Evolutionary conservation across 2,113 vertebrate genomes (phyloP).

Genomic region (Synchiropus splendidus): DNA sequence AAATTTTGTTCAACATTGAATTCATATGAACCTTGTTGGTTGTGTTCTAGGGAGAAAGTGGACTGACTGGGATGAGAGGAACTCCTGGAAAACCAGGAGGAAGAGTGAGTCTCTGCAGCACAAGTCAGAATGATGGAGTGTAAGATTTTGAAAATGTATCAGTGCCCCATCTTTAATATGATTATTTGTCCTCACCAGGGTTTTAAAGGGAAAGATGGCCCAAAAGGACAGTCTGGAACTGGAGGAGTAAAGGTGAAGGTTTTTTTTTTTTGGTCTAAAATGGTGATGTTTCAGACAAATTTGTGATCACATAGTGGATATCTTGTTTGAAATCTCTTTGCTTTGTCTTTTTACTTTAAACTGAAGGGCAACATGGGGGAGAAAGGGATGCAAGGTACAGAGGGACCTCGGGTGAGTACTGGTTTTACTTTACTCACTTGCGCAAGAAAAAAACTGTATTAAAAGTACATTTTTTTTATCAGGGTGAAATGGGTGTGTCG

Average conservation of each 20-base stretch:
- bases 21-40: neutral
- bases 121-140: neutral
- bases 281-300: neutral
- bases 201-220: conserved; percentile 50
- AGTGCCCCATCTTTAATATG: neutral
- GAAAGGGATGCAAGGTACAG: conserved; percentile 47
- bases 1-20: neutral
- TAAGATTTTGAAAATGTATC: conserved; percentile 1
- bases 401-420: conserved; percentile 51
- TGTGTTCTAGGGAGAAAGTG: conserved; percentile 53
- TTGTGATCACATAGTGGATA: neutral
- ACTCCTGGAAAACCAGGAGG: conserved; percentile 48
- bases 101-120: conserved; percentile 35
- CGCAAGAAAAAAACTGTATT: neutral
- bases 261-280: neutral
- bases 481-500: conserved; percentile 54
- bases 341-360: conserved; percentile 4
- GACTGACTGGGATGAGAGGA: conserved; percentile 46
- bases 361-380: conserved; percentile 56
- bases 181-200: conserved; percentile 48
- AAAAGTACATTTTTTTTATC: conserved; percentile 3
- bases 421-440: neutral
- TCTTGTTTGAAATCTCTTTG: neutral
- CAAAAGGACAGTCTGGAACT: conserved; percentile 31
- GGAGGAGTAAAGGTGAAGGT: conserved; percentile 54